Base-by-base conservation (phyloP, 1,140 invertebrate genomes). In the Nasonia vitripennis region DNA sequence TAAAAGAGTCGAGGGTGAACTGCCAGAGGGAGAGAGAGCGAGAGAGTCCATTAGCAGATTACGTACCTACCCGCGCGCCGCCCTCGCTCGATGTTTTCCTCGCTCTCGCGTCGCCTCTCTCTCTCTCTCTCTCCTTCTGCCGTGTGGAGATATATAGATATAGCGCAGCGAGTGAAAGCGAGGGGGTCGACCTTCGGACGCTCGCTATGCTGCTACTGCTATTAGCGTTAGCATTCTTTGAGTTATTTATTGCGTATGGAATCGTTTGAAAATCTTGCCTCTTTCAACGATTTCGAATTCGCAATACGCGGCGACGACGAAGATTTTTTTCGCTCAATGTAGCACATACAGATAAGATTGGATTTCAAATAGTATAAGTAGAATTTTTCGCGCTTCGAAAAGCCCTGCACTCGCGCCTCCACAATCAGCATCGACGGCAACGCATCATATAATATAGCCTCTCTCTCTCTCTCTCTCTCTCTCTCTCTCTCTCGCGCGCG, bases 31-130 rank as follows among this genome's bases (percentile, higher is more conserved):
- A 48, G 78, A 71, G 77, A 23, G 41, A 80, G 41, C 27, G 55
- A 55, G 82, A 62, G 87, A 92, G 91, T 92, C 91, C 91, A 92
- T 92, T 92, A 92, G 91, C 91, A 92, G 91, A 92, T 92, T 92
- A 92, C 91, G 91, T 90, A 91, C 88, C 88, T 89, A 89, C 91
- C 90, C 91, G 88, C 87, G 89, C 89, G 41, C 83, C 88, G 48
- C 83, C 27, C 48, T 45, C 89, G 83, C 87, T 86, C 88, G 37
- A 73, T 62, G 55, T 62, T 62, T 62, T 62, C 20, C 55, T 62
- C 55, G 55, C 55, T 62, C 51, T 62, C 51, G 68, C 74, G 41
- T 67, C 27, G 31, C 41, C 78, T 68, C 73, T 77, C 48, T 74
- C 74, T 81, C n/a, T 27, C 27, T 79, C 75, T 77, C 70, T 77